phyloP scores from a whole-genome alignment of 2,113 vertebrate genomes.

The Psilopogon haemacephalus region DNA sequence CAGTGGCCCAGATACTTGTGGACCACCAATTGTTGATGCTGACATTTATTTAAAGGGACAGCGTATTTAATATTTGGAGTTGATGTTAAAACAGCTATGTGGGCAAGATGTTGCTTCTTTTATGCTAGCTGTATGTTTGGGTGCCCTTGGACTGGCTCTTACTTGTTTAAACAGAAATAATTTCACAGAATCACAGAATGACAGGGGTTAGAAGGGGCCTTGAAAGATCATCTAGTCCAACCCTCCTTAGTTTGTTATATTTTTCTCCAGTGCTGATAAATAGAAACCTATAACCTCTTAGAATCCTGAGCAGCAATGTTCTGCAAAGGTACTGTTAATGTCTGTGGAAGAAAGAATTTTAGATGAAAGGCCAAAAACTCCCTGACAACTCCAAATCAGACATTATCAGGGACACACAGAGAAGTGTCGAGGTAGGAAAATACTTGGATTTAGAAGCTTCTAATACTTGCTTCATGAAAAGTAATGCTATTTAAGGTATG shows the following conservation, averaged over 20 bases:
- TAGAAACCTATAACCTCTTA: background rate
- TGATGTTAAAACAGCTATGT: background rate
- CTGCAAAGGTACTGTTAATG: background rate
- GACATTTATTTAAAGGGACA: background rate
- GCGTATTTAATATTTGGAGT: background rate
- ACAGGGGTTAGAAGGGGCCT: too few species aligned
- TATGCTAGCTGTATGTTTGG: background rate
- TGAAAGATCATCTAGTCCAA: too few species aligned
- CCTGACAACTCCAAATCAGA: background rate
- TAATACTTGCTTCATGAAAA: background rate
- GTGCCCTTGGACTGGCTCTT: background rate
- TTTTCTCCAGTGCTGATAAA: background rate
- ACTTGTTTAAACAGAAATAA: background rate
- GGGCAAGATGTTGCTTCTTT: background rate
- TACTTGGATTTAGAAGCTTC: background rate
- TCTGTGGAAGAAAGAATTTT: background rate
- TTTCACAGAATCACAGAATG: too few species aligned
- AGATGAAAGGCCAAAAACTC: background rate
- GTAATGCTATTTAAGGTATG: background rate
- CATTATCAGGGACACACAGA: background rate
- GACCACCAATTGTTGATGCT: background rate
- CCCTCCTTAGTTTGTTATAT: background rate
- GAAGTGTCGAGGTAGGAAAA: background rate
- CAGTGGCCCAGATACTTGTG: conserved; percentile 25
- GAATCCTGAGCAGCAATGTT: background rate